phyloP scores from a whole-genome alignment of 1,140 invertebrate genomes.

The Tetraneura akinire region DNA sequence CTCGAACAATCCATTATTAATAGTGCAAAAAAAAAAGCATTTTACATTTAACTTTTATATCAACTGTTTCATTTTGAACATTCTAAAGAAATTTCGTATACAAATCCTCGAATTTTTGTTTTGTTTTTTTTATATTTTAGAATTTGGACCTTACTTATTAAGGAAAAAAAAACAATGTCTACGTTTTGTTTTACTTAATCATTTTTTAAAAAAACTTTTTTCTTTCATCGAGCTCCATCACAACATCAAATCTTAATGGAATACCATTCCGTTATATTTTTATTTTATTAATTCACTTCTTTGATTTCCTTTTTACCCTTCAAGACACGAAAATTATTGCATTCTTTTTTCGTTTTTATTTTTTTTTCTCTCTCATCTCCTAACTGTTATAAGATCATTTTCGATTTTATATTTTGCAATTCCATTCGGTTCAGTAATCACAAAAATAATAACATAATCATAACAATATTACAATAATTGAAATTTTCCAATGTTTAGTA shows the following conservation, averaged over 20 bases:
- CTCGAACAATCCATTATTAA: not conserved
- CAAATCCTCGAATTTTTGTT: not conserved
- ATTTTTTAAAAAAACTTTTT: not conserved
- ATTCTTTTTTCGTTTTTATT: constrained; percentile 21
- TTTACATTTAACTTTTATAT: not conserved
- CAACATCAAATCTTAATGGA: too few species aligned
- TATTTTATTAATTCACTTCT: constrained; percentile 26
- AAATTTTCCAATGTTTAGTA: not conserved
- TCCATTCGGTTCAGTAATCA: constrained; percentile 8
- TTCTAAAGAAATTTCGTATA: not conserved
- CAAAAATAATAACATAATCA: not conserved
- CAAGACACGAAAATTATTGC: constrained; percentile 10
- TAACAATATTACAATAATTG: not conserved
- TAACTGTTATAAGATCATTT: constrained; percentile 18
- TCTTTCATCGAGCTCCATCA: not conserved
- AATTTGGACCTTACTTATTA: not conserved
- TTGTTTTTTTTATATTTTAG: too few species aligned
- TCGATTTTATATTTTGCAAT: constrained; percentile 18
- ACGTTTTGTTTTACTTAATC: constrained; percentile 17
- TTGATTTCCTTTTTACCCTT: not conserved
- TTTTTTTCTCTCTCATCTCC: not conserved
- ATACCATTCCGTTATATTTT: constrained; percentile 9
- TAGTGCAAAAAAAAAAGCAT: not conserved
- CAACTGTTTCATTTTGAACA: too few species aligned
- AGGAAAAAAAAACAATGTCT: not conserved